A percentile compares a stretch with the other conserved stretches of the same genome.
phyloP scores from a whole-genome alignment of 2,113 vertebrate species.

The Phycodurus eques region DNA sequence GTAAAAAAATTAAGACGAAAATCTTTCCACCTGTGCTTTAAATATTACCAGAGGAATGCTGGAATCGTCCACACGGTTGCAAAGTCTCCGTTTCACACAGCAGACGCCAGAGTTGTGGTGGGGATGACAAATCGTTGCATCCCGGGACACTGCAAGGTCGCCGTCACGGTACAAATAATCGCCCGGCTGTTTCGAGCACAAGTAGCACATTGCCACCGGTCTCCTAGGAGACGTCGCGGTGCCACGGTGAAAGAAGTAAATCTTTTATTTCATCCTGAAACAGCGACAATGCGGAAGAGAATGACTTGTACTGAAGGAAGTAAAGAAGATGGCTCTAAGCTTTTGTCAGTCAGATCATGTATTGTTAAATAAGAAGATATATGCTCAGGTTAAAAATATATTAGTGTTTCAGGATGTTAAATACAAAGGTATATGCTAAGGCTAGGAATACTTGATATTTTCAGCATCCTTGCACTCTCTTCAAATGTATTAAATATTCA shows the following conservation, averaged over 20 bases:
- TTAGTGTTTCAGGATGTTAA: neutral
- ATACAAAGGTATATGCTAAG: neutral
- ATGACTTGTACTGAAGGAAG: constrained; percentile 23
- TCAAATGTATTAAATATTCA: neutral
- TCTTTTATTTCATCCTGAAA: constrained; percentile 23
- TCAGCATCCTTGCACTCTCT: neutral
- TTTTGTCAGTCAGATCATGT: constrained; percentile 10
- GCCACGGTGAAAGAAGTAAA: constrained; percentile 24
- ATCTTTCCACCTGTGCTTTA: neutral
- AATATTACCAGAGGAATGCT: neutral
- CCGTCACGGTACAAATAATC: constrained; percentile 42
- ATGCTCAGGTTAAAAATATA: neutral
- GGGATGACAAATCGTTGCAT: constrained; percentile 54
- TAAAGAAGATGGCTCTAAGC: constrained; percentile 11
- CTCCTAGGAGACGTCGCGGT: constrained; percentile 31
- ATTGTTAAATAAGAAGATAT: neutral
- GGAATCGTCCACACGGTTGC: neutral
- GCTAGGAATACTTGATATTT: neutral
- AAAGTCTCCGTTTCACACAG: neutral
- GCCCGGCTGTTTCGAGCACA: constrained; percentile 25
- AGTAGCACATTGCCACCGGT: constrained; percentile 19
- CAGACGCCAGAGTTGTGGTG: constrained; percentile 27
- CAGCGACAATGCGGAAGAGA: constrained; percentile 16
- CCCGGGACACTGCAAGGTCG: constrained; percentile 48
- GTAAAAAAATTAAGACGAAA: neutral